These are phyloP conservation scores for Emydocephalus ijimae DNA, from an alignment of 2,113 vertebrate species.

Conservation along the genomic window DNA sequence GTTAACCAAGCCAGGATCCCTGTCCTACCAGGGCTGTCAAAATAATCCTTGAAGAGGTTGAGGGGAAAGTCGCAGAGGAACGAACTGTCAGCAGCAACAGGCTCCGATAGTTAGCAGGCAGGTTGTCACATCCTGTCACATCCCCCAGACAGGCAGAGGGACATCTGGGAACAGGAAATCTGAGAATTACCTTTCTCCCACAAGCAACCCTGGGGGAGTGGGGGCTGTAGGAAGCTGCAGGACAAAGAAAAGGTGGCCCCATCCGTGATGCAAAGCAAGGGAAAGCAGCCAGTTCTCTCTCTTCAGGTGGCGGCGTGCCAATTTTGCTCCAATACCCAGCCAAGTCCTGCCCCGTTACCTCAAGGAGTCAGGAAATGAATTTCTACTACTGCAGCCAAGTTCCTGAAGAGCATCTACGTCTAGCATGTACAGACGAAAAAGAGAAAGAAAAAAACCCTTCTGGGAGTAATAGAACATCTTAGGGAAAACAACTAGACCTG, in stretches of 20 bases:
- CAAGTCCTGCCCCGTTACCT: slow-evolving; percentile 64
- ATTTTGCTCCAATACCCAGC: slow-evolving; percentile 52
- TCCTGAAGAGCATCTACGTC: slow-evolving; percentile 61
- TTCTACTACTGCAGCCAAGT: slow-evolving; percentile 45
- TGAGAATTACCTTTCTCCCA: no score
- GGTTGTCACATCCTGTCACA: neutral
- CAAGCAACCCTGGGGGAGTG: neutral
- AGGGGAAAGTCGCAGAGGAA: neutral
- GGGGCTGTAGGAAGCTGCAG: neutral
- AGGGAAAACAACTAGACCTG: neutral
- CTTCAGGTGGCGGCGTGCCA: slow-evolving; percentile 48
- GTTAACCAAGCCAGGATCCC: neutral
- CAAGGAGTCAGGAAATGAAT: slow-evolving; percentile 54
- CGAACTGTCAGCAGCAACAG: neutral
- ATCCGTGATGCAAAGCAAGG: slow-evolving; percentile 43
- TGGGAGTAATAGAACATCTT: neutral
- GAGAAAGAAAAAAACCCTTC: neutral
- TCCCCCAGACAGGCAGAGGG: no score
- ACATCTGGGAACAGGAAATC: neutral
- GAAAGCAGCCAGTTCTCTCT: slow-evolving; percentile 58
- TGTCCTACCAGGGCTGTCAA: neutral
- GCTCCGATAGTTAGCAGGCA: no score
- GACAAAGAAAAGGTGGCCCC: neutral
- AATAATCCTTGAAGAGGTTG: neutral
- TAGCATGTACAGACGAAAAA: neutral